These are phyloP conservation scores for Malurus splendens DNA, from an alignment of 2,797 vertebrate species.

Conservation along the genomic window DNA sequence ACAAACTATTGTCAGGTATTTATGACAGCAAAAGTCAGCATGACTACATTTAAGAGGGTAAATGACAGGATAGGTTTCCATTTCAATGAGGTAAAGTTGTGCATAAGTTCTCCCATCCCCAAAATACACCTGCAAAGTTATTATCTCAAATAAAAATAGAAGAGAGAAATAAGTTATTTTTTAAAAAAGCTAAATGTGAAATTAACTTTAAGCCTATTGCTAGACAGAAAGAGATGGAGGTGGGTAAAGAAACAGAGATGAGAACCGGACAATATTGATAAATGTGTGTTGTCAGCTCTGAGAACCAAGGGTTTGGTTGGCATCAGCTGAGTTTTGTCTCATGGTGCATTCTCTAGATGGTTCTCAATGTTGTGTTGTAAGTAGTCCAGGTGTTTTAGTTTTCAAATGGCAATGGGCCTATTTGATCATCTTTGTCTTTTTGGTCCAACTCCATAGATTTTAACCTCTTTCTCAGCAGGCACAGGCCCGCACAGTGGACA, in stretches of 20 bases:
- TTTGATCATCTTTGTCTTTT: background rate
- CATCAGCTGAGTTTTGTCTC: background rate
- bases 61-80: constrained; percentile 5
- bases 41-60: background rate
- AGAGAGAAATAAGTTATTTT: constrained; percentile 36
- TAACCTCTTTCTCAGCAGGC: background rate
- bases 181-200: constrained; percentile 2
- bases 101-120: background rate
- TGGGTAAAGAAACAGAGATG: background rate
- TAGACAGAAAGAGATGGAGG: background rate
- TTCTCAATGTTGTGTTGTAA: background rate
- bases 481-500: background rate
- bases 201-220: background rate
- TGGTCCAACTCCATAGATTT: background rate
- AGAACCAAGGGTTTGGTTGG: background rate
- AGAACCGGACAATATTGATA: background rate
- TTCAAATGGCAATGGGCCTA: background rate
- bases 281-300: background rate
- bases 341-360: background rate
- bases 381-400: background rate
- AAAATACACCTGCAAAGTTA: constrained; percentile 17
- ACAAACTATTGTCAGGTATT: background rate
- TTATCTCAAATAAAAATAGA: constrained; percentile 31
- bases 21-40: background rate
- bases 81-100: constrained; percentile 49